These are phyloP conservation scores for Sardina pilchardus DNA, from an alignment of 2,113 vertebrate genomes.

Conservation along the genomic window DNA sequence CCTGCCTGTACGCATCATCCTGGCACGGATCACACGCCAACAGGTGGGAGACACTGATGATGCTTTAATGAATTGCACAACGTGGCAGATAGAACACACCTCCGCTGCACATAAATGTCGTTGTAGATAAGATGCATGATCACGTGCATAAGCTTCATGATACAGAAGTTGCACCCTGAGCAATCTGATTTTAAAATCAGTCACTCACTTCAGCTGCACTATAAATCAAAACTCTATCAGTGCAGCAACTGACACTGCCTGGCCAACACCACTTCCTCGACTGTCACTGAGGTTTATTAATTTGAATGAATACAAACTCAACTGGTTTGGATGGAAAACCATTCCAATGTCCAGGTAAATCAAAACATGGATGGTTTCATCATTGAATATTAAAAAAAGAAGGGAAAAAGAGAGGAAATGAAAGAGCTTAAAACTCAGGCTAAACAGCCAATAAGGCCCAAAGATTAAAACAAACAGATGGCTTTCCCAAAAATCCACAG, in stretches of 20 bases:
- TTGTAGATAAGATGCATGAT: not conserved
- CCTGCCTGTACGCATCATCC: not conserved
- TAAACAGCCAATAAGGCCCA: not conserved
- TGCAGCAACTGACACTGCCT: not conserved
- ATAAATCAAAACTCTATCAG: not conserved
- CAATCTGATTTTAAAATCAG: not conserved
- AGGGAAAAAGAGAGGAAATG: no score
- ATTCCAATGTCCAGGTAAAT: not conserved
- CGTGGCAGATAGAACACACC: not conserved
- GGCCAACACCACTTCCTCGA: not conserved
- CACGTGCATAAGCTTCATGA: not conserved
- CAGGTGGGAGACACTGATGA: not conserved
- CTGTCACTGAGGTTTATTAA: not conserved
- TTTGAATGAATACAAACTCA: not conserved
- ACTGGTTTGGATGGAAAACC: not conserved
- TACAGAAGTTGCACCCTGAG: not conserved
- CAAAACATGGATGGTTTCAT: not conserved
- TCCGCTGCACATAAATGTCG: no score
- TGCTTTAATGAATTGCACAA: not conserved
- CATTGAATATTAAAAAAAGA: no score
- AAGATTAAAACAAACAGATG: not conserved
- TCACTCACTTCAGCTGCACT: not conserved
- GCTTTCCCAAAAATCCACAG: not conserved
- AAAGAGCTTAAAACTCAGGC: no score
- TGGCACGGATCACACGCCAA: not conserved